phyloP scores from a whole-genome alignment of 1,140 invertebrate genomes.

The Aradophagus sp. region DNA sequence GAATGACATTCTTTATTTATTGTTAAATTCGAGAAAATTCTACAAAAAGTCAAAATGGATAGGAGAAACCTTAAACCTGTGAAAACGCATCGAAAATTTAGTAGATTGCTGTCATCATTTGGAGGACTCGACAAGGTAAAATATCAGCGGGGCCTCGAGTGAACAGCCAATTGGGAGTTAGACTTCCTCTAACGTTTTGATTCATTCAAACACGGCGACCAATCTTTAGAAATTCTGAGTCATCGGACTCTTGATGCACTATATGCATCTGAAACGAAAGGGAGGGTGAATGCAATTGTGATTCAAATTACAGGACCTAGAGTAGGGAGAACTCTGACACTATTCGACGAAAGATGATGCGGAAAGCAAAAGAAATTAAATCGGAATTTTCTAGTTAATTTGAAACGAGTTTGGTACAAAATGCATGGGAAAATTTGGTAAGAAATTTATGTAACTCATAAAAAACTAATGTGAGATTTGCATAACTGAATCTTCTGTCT shows the following conservation, averaged over 20 bases:
- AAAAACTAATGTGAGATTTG: slow-evolving; percentile 8
- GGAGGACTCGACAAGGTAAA: slow-evolving; percentile 10
- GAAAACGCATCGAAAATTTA: slow-evolving; percentile 2
- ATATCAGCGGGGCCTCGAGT: slow-evolving; percentile 14
- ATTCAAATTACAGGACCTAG: slow-evolving; percentile 8
- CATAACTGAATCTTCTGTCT: too few species aligned
- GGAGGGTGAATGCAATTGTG: slow-evolving; percentile 20
- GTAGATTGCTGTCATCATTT: not conserved
- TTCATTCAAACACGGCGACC: slow-evolving; percentile 13
- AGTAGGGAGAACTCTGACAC: slow-evolving; percentile 5
- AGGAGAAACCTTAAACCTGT: too few species aligned
- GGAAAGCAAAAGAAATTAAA: slow-evolving; percentile 10
- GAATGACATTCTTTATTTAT: too few species aligned
- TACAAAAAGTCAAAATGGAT: too few species aligned
- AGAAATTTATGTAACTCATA: slow-evolving; percentile 3
- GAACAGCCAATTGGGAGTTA: slow-evolving; percentile 1
- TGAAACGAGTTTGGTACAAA: not conserved
- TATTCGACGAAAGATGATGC: slow-evolving; percentile 3
- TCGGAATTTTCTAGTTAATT: slow-evolving; percentile 6
- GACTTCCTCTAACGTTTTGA: slow-evolving; percentile 4
- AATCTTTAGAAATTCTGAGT: slow-evolving; percentile 30
- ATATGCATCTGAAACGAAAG: slow-evolving; percentile 1
- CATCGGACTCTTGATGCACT: slow-evolving; percentile 15
- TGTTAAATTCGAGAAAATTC: not conserved
- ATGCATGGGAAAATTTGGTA: slow-evolving; percentile 18